Base-by-base conservation (phyloP, 2,113 vertebrate genomes). In the Puma concolor region DNA sequence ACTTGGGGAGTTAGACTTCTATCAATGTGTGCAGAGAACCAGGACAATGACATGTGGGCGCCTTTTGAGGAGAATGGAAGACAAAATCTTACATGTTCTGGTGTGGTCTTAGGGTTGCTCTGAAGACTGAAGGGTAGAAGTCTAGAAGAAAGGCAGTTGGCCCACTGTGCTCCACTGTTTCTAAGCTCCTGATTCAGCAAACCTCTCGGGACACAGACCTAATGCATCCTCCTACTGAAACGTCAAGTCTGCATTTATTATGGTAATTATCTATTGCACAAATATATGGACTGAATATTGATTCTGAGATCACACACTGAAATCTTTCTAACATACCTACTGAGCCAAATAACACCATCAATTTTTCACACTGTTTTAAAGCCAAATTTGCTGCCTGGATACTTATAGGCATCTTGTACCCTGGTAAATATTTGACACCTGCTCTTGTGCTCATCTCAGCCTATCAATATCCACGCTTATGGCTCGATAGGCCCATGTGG, bases 351-450 rank as follows among this genome's bases (percentile, higher is more conserved):
- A 96, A 84, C 87, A 71, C 89, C 88, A 97, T 98, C 90, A 97
- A 98, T 98, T 96, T 98, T 98, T 98, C 94, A 97, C 95, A 91
- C 38, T 36, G 64, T 91, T 97, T 95, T 85, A 96, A 97, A 91
- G 97, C 97, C 97, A 98, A 85, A 88, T 96, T 92, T 92, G 19
- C 94, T 96, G 64, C 60, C 92, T 27, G 71, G 71, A 89, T 82
- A 33, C 63, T 95, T 96, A 96, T 86, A 96, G 72, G 31, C 91
- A 76, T 95, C 76, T 93, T 90, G n/a, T 72, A 50, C 90, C 97
- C 90, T 97, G 90, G 85, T 95, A 96, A 98, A 94, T 90, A 95
- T 77, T 92, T 96, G 87, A 96, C 84, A 95, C 36, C 36, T 54
- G 60, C 77, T 91, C 83, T 23, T 23, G 36, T 36, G 69, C 69